A percentile compares a stretch with the other conserved stretches of the same genome.
These are phyloP conservation scores for Pristionchus japonicus DNA, from an alignment of 2,888 invertebrate species.

Conservation along the genomic window DNA sequence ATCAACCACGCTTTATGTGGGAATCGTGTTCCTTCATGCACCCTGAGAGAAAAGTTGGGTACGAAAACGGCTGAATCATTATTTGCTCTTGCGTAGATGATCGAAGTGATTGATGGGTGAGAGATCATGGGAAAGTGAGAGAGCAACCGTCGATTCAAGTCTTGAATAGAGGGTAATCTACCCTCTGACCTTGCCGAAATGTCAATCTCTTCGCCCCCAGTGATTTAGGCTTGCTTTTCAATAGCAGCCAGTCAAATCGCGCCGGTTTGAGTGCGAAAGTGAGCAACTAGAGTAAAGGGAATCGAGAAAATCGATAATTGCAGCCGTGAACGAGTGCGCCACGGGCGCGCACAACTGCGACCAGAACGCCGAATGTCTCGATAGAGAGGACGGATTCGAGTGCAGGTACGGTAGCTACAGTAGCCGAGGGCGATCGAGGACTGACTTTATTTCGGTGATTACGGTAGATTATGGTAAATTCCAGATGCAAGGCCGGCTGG, in stretches of 20 bases:
- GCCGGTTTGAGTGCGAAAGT: neutral
- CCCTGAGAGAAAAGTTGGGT: neutral
- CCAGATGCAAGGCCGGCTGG: conserved; percentile 70
- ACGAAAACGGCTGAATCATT: neutral
- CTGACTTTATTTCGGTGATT: conserved; percentile 25
- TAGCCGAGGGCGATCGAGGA: neutral
- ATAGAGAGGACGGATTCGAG: conserved; percentile 70
- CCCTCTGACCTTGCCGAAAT: conserved; percentile 10
- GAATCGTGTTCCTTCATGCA: neutral
- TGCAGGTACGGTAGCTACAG: conserved; percentile 59
- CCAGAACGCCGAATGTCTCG: conserved; percentile 72
- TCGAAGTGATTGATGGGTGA: neutral
- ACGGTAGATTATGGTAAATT: neutral
- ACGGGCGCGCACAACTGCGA: conserved; percentile 74
- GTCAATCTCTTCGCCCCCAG: conserved; percentile 11
- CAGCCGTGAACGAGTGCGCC: conserved; percentile 73
- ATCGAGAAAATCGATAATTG: conserved; percentile 47
- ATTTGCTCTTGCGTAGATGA: neutral
- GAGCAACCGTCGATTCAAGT: neutral
- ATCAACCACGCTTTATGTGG: neutral
- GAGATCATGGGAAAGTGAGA: conserved; percentile 10
- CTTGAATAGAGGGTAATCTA: conserved; percentile 19
- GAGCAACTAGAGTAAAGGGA: neutral
- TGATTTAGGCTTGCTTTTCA: conserved; percentile 1
- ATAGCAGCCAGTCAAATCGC: neutral